Base-by-base conservation (phyloP, 2,888 invertebrate species). In the Phengaris alcon region DNA sequence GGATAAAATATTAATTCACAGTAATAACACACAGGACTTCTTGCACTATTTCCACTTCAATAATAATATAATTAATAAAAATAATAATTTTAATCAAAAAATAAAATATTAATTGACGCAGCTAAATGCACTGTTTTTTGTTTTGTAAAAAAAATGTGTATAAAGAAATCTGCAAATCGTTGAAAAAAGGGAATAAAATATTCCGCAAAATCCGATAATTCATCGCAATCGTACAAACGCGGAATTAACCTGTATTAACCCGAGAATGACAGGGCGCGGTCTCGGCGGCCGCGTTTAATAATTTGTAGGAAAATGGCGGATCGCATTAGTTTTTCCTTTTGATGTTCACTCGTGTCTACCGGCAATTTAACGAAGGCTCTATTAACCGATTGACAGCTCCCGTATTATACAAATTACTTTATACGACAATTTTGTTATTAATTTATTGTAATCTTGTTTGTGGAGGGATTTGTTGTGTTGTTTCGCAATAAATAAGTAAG, bases 281-380 rank as follows among this genome's bases (percentile, higher is more conserved):
- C 84, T 79, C 79, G 68, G 70, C 79, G 80, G 84, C 88, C 89
- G 87, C 86, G 82, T 84, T 90, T 89, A 90, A 91, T 92, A 90
- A 90, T 91, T 91, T 86, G 90, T 87, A 82, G 85, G 84, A 89
- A 88, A 82, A 82, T 85, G 81, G 81, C 82, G 81, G 80, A 81
- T 83, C 86, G 88, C 90, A 90, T 91, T 90, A 89, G 85, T 86
- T 89, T 90, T 90, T 90, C 89, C 90, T 89, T 93, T 92, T 91
- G 91, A 92, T 87, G 90, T 93, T 84, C 86, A 84, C 82, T 87
- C 88, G 85, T 87, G 87, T 87, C 87, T 86, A 80, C 85, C 84
- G 86, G 86, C 86, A 86, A 86, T 88, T 85, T 87, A 86, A 81
- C 80, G 82, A 72, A 54, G 83, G 82, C 80, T 15, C 68, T 15